Evolutionary conservation across 1,140 invertebrate species (phyloP), one percentile per base, ranked within the genome.

Genomic region (Kradibia gibbosae): DNA sequence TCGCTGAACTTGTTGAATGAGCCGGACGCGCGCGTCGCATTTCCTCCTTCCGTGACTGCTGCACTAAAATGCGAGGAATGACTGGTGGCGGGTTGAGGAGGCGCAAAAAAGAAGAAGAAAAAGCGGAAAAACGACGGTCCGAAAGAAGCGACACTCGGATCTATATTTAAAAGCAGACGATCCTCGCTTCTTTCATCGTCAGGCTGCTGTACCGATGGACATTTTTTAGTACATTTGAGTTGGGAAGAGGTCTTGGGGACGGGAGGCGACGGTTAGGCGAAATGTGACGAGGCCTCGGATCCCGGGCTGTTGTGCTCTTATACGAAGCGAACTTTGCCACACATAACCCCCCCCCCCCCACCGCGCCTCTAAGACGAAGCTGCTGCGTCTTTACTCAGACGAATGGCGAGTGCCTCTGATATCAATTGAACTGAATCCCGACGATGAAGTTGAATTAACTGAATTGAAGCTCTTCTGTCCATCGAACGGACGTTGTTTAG

Each of bases 81-180:
- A 8, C 39, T n/a, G 25, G 0, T 3, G 4, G 57, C 2, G 34
- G n/a, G n/a, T n/a, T n/a, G n/a, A n/a, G n/a, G n/a, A n/a, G n/a
- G 1, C 1, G 7, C 20, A 25, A 48, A 25, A 77, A 50, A 15
- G 39, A 76, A 11, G 57, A 36, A 75, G 34, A 11, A 17, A 70
- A 70, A 42, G 65, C 39, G 39, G 39, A 70, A 70, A 70, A 25
- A 42, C 65, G 42, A 62, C 1, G 60, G 60, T 62, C 15, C 31
- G 65, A 22, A 28, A 13, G 45, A 53, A 73, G n/a, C 53, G 5
- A 15, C 55, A 17, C 13, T 73, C 1, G 39, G 20, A 0, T 78
- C 62, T 67, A 78, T 78, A 50, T 78, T 78, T 78, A 78, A 50
- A 67, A 11, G 25, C 45, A 36, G n/a, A 48, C 28, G 72, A 34